Evolutionary conservation across 2,113 vertebrate genomes (phyloP).

Genomic region (Cheirogaleus medius): DNA sequence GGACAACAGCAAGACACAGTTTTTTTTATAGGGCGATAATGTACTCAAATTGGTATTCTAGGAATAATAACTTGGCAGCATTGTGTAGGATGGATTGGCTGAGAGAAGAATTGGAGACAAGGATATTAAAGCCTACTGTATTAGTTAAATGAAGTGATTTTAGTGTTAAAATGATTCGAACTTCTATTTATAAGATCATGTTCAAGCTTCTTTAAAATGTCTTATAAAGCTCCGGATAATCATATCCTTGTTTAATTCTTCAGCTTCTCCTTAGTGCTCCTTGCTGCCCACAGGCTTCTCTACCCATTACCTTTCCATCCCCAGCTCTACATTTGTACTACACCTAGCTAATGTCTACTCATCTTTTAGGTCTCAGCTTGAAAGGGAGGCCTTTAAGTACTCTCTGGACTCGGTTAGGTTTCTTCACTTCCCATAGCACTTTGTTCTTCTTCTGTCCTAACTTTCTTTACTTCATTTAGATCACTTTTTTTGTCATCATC

Average conservation of each 20-base stretch:
- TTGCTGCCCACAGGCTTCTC: not conserved
- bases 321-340: not conserved
- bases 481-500: not conserved
- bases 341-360: not conserved
- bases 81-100: not conserved
- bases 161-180: not conserved
- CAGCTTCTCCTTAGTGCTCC: not conserved
- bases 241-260: not conserved
- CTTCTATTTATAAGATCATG: not conserved
- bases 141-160: conserved; percentile 1
- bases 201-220: not conserved
- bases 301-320: not conserved
- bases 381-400: not conserved
- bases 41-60: conserved; percentile 4
- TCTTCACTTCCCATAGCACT: not conserved
- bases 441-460: not conserved
- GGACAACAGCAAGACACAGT: not conserved
- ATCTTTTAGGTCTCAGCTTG: not conserved
- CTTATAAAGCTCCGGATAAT: not conserved
- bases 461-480: not conserved
- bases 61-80: not conserved
- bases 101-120: not conserved
- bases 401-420: not conserved
- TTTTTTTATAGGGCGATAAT: not conserved
- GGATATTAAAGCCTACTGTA: not conserved